Evolutionary conservation across 2,113 vertebrate species (phyloP).

Genomic region (Callipepla squamata): DNA sequence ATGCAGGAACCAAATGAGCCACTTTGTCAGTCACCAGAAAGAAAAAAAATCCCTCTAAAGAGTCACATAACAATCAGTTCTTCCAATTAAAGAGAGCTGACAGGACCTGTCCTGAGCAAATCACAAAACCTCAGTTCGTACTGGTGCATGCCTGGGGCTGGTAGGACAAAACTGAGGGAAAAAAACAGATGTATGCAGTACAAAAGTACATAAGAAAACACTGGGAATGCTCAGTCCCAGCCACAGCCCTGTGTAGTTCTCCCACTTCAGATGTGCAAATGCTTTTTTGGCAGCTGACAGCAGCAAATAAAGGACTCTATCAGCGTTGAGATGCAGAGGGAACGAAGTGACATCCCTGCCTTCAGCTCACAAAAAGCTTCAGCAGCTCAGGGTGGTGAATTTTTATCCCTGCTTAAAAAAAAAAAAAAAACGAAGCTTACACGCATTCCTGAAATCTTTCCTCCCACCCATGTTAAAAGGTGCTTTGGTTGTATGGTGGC

Average conservation of each 20-base stretch:
- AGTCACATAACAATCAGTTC: accelerated
- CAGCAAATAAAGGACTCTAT: too few relatives aligned
- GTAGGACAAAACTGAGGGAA: background rate
- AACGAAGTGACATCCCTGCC: background rate
- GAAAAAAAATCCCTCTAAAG: background rate
- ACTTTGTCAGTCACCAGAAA: background rate
- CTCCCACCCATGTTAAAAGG: background rate
- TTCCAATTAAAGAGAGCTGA: background rate
- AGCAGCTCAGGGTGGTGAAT: background rate
- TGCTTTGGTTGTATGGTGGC: background rate
- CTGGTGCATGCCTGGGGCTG: accelerated
- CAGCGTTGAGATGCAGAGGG: too few relatives aligned
- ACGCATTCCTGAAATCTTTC: accelerated
- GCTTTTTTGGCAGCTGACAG: background rate
- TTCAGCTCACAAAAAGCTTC: too few relatives aligned
- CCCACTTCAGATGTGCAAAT: accelerated
- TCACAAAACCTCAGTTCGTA: too few relatives aligned
- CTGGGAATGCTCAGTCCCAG: accelerated
- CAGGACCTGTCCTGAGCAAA: background rate
- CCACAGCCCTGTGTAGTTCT: background rate
- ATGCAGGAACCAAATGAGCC: background rate
- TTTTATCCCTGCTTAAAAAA: background rate
- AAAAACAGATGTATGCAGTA: background rate
- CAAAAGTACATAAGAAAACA: background rate
- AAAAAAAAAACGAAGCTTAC: accelerated